Evolutionary conservation across 2,797 vertebrate genomes (phyloP), one percentile per base, ranked within the genome.

Genomic region (Tenualosa ilisha): DNA sequence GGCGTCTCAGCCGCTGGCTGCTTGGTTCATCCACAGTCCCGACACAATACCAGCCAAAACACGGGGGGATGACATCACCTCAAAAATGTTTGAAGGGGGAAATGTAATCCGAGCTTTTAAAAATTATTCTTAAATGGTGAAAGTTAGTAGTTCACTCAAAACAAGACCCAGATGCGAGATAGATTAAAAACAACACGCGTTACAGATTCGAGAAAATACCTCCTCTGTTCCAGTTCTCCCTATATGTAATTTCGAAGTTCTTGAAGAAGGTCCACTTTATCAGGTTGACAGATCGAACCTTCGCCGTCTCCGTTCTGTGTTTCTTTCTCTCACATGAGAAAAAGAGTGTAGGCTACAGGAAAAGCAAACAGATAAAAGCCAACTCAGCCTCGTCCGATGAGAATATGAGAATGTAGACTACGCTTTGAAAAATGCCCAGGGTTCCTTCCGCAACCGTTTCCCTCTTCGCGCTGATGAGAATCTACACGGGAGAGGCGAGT

Each of bases 61-160:
- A 94, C 93, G 91, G 93, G 90, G 89, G 92, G 93, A 95, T 95
- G 94, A 96, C 94, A 96, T 96, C 95, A 96, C 94, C 94, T 91
- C 93, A 88, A 88, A 94, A 93, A 93, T 93, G 93, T 94, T 95
- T 94, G 92, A 93, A 93, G 92, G 91, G 90, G 90, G 89, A 88
- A 93, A 93, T 93, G 94, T 93, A 94, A 95, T 95, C 92, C 92
- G 94, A 95, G 93, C 92, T 93, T 96, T 94, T 94, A 92, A 94
- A 94, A 94, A 90, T 92, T 91, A 88, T 79, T 82, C 37, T 81
- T 51, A 91, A 92, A 93, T 87, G 86, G 90, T 93, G 89, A 95
- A 95, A 95, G 93, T 94, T 95, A 91, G 89, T 91, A 91, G 91
- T 92, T 91, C 90, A 91, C 90, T 85, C 86, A 85, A 86, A 85